These are phyloP conservation scores for Aspidiotus destructor DNA, from an alignment of 2,888 invertebrate genomes.

Conservation along the genomic window DNA sequence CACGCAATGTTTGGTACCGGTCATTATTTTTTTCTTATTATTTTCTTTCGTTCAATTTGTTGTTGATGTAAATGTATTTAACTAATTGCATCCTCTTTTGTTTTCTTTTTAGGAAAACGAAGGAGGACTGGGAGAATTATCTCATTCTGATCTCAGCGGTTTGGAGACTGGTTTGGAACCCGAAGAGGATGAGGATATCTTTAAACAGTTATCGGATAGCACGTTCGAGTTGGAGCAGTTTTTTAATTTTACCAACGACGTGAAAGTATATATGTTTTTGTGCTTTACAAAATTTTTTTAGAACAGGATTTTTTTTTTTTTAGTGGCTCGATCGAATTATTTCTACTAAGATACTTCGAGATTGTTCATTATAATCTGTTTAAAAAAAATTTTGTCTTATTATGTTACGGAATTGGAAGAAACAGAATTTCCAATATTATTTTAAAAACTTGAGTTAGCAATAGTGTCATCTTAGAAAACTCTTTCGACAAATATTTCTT, in stretches of 20 bases:
- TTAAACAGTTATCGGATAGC: slow-evolving; percentile 71
- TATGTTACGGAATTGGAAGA: too few species aligned
- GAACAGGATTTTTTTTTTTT: too few species aligned
- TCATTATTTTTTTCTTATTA: slow-evolving; percentile 24
- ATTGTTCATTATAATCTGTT: too few species aligned
- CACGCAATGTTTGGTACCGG: slow-evolving; percentile 68
- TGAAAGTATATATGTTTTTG: slow-evolving; percentile 38
- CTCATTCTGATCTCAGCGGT: slow-evolving; percentile 57
- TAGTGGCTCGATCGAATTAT: too few species aligned
- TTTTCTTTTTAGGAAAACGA: slow-evolving; percentile 41
- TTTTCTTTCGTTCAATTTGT: background rate
- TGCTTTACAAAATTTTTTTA: background rate
- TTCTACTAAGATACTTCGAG: too few species aligned
- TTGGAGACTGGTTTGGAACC: slow-evolving; percentile 54
- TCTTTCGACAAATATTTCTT: too few species aligned
- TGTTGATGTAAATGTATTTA: background rate
- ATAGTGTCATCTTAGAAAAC: too few species aligned
- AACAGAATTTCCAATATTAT: too few species aligned
- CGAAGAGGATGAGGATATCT: slow-evolving; percentile 61
- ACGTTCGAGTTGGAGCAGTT: slow-evolving; percentile 69
- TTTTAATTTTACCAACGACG: slow-evolving; percentile 41
- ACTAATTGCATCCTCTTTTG: background rate
- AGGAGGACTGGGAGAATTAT: slow-evolving; percentile 47
- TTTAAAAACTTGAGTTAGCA: too few species aligned
- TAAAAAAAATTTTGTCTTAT: too few species aligned